Evolutionary conservation across 2,888 invertebrate genomes (phyloP).

Genomic region (Creontiades dilutus): DNA sequence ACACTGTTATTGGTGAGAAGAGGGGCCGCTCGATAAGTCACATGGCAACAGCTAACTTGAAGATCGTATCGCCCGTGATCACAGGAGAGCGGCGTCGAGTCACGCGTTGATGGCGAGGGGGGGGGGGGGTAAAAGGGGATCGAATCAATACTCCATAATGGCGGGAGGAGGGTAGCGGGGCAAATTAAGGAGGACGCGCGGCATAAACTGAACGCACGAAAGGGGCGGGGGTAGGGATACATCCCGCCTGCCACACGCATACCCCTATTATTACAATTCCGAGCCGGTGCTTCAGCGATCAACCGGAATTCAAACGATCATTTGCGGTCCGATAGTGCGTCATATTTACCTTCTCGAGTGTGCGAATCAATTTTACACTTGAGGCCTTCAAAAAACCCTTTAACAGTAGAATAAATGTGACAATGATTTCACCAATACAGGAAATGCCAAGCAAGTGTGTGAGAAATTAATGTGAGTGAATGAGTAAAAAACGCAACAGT

Average conservation of each 20-base stretch:
- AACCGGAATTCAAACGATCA: background rate
- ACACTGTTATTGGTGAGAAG: background rate
- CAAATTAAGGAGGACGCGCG: background rate
- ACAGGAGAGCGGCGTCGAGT: constrained; percentile 37
- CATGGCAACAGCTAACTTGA: constrained; percentile 61
- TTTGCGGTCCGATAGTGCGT: background rate
- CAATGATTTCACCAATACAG: too few species aligned
- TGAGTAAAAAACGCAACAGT: too few species aligned
- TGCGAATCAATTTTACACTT: background rate
- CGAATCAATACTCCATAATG: constrained; percentile 51
- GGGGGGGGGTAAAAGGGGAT: background rate
- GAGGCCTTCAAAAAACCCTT: background rate
- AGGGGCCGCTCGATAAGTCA: constrained; percentile 40
- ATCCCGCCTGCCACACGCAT: constrained; percentile 47
- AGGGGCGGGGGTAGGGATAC: constrained; percentile 22
- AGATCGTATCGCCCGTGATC: constrained; percentile 55
- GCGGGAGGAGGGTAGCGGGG: background rate
- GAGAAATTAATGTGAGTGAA: too few species aligned
- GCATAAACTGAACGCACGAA: background rate
- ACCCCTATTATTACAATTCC: constrained; percentile 46
- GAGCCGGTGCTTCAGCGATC: background rate
- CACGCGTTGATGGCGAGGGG: background rate
- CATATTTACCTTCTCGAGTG: background rate
- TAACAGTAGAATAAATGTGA: background rate
- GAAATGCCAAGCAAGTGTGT: too few species aligned